Percentiles rank a stretch among this genome's conserved stretches.
Evolutionary conservation across 2,888 invertebrate species (phyloP).

Genomic region (Mesoligia furuncula): DNA sequence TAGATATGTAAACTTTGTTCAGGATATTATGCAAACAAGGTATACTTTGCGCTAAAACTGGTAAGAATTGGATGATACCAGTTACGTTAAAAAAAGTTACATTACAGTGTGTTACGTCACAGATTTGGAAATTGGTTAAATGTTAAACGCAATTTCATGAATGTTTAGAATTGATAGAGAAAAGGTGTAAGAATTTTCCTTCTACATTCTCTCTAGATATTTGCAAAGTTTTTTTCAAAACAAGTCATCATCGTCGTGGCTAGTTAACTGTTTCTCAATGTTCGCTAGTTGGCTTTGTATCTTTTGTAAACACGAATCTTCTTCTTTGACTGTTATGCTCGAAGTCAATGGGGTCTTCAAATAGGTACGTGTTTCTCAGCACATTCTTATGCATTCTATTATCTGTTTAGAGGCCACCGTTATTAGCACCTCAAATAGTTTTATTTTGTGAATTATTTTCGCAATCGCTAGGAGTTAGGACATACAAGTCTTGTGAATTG

Average conservation of each 20-base stretch:
- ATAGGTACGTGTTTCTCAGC: not conserved
- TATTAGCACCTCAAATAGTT: conserved; percentile 41
- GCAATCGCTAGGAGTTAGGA: conserved; percentile 25
- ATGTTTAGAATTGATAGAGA: not conserved
- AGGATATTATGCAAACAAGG: conserved; percentile 30
- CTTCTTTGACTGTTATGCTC: not conserved
- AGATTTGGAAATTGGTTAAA: conserved; percentile 21
- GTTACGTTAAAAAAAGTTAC: conserved; percentile 26
- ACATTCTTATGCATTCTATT: conserved; percentile 26
- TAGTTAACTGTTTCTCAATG: not conserved
- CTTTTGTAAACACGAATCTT: not conserved
- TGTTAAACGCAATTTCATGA: conserved; percentile 6
- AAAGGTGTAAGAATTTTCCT: not conserved
- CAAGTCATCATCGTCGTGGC: too few species aligned
- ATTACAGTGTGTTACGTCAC: conserved; percentile 24
- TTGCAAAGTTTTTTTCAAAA: not conserved
- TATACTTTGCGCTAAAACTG: conserved; percentile 23
- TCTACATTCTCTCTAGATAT: not conserved
- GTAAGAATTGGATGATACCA: conserved; percentile 46
- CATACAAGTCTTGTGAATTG: conserved; percentile 51
- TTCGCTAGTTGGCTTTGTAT: not conserved
- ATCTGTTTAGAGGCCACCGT: conserved; percentile 38
- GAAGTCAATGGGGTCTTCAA: conserved; percentile 6
- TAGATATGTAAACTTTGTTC: conserved; percentile 50
- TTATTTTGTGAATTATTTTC: conserved; percentile 44